Base-by-base conservation (phyloP, 2,888 invertebrate genomes). In the Drosophila kambysellisi region DNA sequence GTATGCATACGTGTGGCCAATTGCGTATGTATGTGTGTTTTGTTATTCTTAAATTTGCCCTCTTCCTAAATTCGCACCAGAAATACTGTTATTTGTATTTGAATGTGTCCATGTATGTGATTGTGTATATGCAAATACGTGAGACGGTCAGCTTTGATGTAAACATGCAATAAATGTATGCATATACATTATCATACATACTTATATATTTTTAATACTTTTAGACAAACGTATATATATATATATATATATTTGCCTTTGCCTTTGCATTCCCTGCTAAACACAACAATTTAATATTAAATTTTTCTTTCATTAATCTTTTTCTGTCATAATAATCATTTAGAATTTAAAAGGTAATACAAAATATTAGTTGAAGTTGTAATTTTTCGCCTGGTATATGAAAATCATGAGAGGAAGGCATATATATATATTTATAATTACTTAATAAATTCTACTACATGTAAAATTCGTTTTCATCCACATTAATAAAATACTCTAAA, bases 311-410 rank as follows among this genome's bases (percentile, higher is more conserved):
- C 29, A 7, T 39, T 63, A 17, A 64, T 17, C 50, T 5, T 53
- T 30, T 11, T 32, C 33, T 15, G 25, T 37, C 48, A 43, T n/a
- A 30, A 11, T 60, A n/a, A 54, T 37, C 48, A 41, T 72, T 41
- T 71, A 48, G 59, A 70, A 50, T 71, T 81, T 63, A 84, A 81
- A 86, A 81, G 73, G 43, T 89, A 87, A 87, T 89, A 83, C 74
- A 83, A 83, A 87, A 89, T 84, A 81, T 83, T 63, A 70, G 72
- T 69, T 69, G 64, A 57, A 56, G 68, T 37, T 61, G 62, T 64
- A 53, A 39, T 33, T 48, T 54, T 58, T 56, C 11, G 46, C 33
- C 46, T 67, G 52, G 33, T 53, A 39, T 69, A 50, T 69, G 69
- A 65, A 64, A 79, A 54, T 66, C 43, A 57, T 53, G 57, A 65